Base-by-base conservation (phyloP, 2,888 invertebrate species). In the Allacma fusca region DNA sequence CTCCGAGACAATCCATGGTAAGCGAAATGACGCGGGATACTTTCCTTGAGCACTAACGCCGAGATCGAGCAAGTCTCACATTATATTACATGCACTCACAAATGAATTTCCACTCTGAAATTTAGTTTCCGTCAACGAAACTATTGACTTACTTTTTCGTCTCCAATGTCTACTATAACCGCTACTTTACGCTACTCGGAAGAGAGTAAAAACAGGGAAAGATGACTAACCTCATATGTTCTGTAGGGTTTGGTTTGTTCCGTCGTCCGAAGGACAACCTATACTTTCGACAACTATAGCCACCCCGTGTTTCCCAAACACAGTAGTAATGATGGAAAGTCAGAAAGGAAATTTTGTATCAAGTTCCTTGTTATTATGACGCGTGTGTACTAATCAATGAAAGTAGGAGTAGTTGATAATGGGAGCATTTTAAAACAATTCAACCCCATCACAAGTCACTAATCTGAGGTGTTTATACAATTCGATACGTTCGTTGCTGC, bases 221-320 rank as follows among this genome's bases (percentile, higher is more conserved):
- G 29, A 57, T 50, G 71, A 71, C 71, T 57, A 71, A 71, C 71
- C 71, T 71, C 50, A 50, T 71, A 71, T 57, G 50, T 71, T 70
- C 21, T 71, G 71, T 29, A 28, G 71, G 23, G 71, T 19, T 62
- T 62, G 7, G 34, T 9, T 7, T 34, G 34, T 7, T 34, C 34
- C 34, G 34, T 4, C 9, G 9, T 34, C 34, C 34, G 9, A 34
- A 9, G 34, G 34, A 34, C 4, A 7, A 34, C 34, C 9, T 34
- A 34, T 34, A 9, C 34, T 34, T 34, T 34, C 4, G 34, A 34
- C 4, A 34, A 34, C 5, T 34, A 34, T 9, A 9, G 5, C 4
- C 34, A 34, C 34, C 34, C 4, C 9, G 34, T 9, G 9, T 34
- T 34, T 34, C 34, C 9, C 9, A 34, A 7, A 9, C 4, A 9